These are phyloP conservation scores for Brachyalestes nurse DNA, from an alignment of 2,797 vertebrate species.

Conservation along the genomic window DNA sequence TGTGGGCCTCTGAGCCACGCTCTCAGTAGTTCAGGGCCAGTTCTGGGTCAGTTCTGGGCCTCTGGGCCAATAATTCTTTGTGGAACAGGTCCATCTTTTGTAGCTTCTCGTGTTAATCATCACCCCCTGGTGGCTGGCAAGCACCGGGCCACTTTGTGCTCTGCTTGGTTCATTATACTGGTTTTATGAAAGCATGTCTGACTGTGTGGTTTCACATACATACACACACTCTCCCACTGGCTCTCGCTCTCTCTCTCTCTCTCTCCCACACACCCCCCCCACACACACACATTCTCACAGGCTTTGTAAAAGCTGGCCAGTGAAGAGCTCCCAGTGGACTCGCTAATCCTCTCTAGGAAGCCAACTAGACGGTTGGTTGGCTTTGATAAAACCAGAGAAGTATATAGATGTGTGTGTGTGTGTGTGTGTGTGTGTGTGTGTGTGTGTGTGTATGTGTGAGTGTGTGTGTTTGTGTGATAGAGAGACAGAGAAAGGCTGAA, in stretches of 20 bases:
- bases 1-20: not conserved
- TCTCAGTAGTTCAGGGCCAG: not conserved
- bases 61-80: not conserved
- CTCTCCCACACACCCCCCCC: not conserved
- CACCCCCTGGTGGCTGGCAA: not conserved
- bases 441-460: slow-evolving; percentile 46
- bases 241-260: not conserved
- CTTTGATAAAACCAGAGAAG: slow-evolving; percentile 4
- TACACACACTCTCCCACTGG: not conserved
- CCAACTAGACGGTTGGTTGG: slow-evolving; percentile 18
- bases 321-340: not conserved
- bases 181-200: slow-evolving; percentile 19
- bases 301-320: not conserved
- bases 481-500: not conserved
- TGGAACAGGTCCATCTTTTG: not conserved
- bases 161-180: slow-evolving; percentile 22
- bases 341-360: slow-evolving; percentile 21
- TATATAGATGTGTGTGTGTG: slow-evolving; percentile 40
- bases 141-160: not conserved
- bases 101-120: not conserved
- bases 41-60: not conserved
- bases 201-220: slow-evolving; percentile 11
- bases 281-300: slow-evolving; percentile 7
- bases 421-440: slow-evolving; percentile 35
- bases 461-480: slow-evolving; percentile 20